These are phyloP conservation scores for Lithodes maja DNA, from an alignment of 2,888 invertebrate species.

Conservation along the genomic window DNA sequence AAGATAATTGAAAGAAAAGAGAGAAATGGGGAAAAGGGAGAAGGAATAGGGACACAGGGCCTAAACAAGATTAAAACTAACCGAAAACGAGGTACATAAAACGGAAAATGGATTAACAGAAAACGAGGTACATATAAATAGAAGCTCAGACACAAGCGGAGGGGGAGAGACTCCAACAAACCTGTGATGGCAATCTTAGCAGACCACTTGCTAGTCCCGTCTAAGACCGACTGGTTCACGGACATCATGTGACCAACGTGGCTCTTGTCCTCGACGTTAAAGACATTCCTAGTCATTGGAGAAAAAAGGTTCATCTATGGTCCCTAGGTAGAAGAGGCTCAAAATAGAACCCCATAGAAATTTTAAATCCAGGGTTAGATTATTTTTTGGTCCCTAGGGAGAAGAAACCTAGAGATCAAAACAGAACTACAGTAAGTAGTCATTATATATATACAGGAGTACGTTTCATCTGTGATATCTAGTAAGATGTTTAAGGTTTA, in stretches of 20 bases:
- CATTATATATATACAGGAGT: too few species aligned
- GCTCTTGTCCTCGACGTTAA: conserved; percentile 94
- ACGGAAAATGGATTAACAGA: not conserved
- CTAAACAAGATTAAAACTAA: conserved; percentile 2
- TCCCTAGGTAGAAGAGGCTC: not conserved
- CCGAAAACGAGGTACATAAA: conserved; percentile 10
- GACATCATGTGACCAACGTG: conserved; percentile 97
- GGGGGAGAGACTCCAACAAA: conserved; percentile 79
- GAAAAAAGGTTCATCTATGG: conserved; percentile 63
- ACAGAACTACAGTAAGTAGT: too few species aligned
- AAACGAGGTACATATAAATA: conserved; percentile 4
- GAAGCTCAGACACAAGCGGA: conserved; percentile 10
- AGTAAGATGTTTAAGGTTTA: too few species aligned
- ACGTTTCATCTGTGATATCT: too few species aligned
- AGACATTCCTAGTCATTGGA: conserved; percentile 86
- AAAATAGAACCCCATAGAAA: not conserved
- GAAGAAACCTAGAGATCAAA: too few species aligned
- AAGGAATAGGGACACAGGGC: not conserved
- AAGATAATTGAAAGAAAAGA: conserved; percentile 9
- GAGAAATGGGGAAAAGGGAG: conserved; percentile 7
- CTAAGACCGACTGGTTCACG: conserved; percentile 98
- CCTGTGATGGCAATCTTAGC: conserved; percentile 99
- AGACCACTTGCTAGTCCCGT: conserved; percentile 99
- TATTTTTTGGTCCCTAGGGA: not conserved
- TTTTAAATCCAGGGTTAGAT: not conserved